phyloP scores from a whole-genome alignment of 2,888 invertebrate species.

The Drosophila sordidula region DNA sequence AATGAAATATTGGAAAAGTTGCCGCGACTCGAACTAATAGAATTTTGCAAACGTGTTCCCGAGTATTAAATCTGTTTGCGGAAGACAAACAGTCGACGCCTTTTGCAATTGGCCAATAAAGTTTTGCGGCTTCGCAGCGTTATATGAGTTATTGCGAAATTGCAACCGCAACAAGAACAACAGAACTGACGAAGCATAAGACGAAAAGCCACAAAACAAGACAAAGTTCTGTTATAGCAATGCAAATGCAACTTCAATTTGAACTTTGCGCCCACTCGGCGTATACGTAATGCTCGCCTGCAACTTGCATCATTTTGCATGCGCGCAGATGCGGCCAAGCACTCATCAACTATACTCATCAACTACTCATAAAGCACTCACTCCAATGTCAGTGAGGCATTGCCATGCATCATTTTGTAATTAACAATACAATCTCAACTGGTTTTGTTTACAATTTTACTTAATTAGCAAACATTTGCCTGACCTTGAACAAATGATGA shows the following conservation, averaged over 20 bases:
- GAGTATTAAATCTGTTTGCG: slow-evolving; percentile 59
- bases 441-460: slow-evolving; percentile 48
- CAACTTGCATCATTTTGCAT: slow-evolving; percentile 16
- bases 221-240: slow-evolving; percentile 34
- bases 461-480: slow-evolving; percentile 45
- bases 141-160: slow-evolving; percentile 33
- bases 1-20: slow-evolving; percentile 42
- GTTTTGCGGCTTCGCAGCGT: slow-evolving; percentile 56
- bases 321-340: slow-evolving; percentile 9
- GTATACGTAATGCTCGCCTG: slow-evolving; percentile 43
- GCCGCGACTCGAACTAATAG: slow-evolving; percentile 14
- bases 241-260: slow-evolving; percentile 23
- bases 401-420: slow-evolving; percentile 46
- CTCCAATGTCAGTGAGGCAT: slow-evolving; percentile 42
- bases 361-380: slow-evolving; percentile 19
- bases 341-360: slow-evolving; percentile 5
- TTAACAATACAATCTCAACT: slow-evolving; percentile 43
- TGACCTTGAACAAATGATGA: slow-evolving; percentile 41
- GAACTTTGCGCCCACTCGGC: slow-evolving; percentile 41
- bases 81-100: slow-evolving; percentile 47
- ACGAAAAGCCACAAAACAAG: slow-evolving; percentile 7
- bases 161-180: slow-evolving; percentile 43
- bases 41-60: slow-evolving; percentile 24
- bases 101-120: slow-evolving; percentile 25
- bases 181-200: slow-evolving; percentile 21